Base-by-base conservation (phyloP, 1,140 invertebrate genomes). In the Eriosoma lanigerum region DNA sequence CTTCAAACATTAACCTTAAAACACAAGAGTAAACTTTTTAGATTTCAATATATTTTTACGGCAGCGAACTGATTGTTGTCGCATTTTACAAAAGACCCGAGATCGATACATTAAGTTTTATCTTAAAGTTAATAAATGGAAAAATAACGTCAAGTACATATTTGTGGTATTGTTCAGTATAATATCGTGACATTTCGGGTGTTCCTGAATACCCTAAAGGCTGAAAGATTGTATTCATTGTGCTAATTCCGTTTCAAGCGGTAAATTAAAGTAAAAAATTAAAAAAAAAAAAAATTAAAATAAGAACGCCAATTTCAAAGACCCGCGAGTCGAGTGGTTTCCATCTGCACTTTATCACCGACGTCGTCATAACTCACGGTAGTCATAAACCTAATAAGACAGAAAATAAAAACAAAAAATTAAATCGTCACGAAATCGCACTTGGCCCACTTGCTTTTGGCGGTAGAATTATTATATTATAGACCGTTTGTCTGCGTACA, bases 291-390 rank as follows among this genome's bases (percentile, higher is more conserved):
- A 38, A 4, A 38, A 38, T 38, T 13, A 38, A 38, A 64, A 38
- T n/a, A 64, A 64, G 19, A 64, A 13, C 10, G 10, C 62, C 38
- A 64, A 64, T 64, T 64, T 64, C 62, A 64, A 64, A 64, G 62
- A 38, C 32, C 38, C 32, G 19, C n/a, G 62, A 64, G 32, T 64
- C 12, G 62, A 64, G 62, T 38, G 32, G 10, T 38, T 38, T 13
- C 32, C 32, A n/a, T 29, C 46, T 15, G 32, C 8, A 38, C 32
- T 38, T 4, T 32, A 19, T 60, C 32, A 38, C 32, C 32, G 32
- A 26, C 15, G 58, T 60, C 15, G 0, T 1, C 24, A 29, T 15
- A 58, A 5, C 24, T 29, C 0, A 26, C 24, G 26, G 21, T 8
- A 38, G 32, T 21, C 32, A 9, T 21, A 38, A n/a, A 38, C 10